Evolutionary conservation across 1,140 invertebrate species (phyloP).

Genomic region (Pogonus chalceus): DNA sequence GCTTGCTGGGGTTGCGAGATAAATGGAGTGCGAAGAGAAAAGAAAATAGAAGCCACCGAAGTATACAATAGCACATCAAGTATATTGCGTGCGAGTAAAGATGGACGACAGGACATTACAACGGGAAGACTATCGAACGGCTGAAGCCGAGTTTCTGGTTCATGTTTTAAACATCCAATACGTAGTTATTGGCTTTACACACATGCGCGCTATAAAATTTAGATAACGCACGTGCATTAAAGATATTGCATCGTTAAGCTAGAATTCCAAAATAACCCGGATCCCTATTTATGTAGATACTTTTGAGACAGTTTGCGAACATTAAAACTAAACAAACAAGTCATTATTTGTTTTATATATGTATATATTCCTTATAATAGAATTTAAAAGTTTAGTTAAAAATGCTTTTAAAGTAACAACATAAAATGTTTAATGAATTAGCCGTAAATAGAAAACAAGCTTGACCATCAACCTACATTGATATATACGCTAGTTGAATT

Average conservation of each 20-base stretch:
- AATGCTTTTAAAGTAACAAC: too few species aligned
- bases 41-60: slow-evolving; percentile 3
- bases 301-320: too few species aligned
- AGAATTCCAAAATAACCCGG: too few species aligned
- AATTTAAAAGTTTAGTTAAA: too few species aligned
- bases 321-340: too few species aligned
- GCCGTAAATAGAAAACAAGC: too few species aligned
- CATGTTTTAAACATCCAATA: slow-evolving; percentile 7
- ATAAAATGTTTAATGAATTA: too few species aligned
- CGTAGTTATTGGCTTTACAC: slow-evolving; percentile 5
- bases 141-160: not conserved
- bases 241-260: slow-evolving; percentile 2
- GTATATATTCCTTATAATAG: too few species aligned
- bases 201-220: slow-evolving; percentile 2
- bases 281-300: too few species aligned
- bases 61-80: not conserved
- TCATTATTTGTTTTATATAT: too few species aligned
- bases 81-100: not conserved
- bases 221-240: slow-evolving; percentile 1
- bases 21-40: slow-evolving; percentile 7
- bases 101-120: slow-evolving; percentile 3
- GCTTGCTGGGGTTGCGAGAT: not conserved
- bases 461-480: too few species aligned
- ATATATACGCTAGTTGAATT: too few species aligned
- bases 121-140: not conserved